These are phyloP conservation scores for Remorina albescens DNA, from an alignment of 2,797 vertebrate species.

Conservation along the genomic window DNA sequence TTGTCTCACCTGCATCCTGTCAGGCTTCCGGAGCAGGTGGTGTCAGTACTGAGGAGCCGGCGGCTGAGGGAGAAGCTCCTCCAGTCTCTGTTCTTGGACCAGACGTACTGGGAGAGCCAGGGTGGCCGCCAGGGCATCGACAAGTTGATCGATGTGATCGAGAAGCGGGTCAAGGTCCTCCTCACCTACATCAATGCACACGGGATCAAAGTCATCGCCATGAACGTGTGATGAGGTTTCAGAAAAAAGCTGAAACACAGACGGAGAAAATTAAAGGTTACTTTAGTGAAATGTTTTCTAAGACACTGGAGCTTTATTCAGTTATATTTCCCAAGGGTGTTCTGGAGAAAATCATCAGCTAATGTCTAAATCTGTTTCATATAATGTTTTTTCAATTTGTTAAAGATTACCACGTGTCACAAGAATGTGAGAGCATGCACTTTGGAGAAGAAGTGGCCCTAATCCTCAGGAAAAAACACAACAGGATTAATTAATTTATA, in stretches of 20 bases:
- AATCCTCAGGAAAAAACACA: not conserved
- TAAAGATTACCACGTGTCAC: not conserved
- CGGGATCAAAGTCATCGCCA: slow-evolving; percentile 87
- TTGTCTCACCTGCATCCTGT: slow-evolving; percentile 12
- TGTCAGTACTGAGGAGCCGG: slow-evolving; percentile 90
- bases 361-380: not conserved
- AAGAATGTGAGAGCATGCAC: not conserved
- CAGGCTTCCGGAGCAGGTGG: slow-evolving; percentile 92
- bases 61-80: slow-evolving; percentile 93
- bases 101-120: slow-evolving; percentile 96
- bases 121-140: slow-evolving; percentile 94
- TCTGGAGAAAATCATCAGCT: not conserved
- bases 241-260: not conserved
- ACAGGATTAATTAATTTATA: not conserved
- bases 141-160: slow-evolving; percentile 94
- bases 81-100: slow-evolving; percentile 96
- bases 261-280: not conserved
- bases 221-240: slow-evolving; percentile 84
- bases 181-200: slow-evolving; percentile 95
- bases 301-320: slow-evolving; percentile 11
- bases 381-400: not conserved
- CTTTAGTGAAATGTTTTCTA: not conserved
- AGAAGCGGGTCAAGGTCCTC: slow-evolving; percentile 91
- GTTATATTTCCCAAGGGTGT: not conserved
- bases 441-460: not conserved